Percentiles rank a stretch among this genome's conserved stretches.
phyloP scores from a whole-genome alignment of 1,140 invertebrate species.

The Calephelis nemesis region DNA sequence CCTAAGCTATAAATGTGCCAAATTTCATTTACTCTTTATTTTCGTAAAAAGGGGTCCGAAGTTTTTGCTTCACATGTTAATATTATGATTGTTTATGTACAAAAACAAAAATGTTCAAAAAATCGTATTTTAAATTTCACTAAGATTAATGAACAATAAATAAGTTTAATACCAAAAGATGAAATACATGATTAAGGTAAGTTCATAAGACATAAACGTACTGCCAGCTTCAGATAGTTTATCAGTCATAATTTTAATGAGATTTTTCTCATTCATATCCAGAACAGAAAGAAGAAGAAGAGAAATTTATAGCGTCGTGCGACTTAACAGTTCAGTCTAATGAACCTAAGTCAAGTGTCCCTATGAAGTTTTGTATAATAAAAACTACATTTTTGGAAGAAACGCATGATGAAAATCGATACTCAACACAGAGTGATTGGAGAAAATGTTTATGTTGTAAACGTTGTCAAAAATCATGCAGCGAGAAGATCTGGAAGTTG shows the following conservation, averaged over 20 bases:
- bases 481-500: slow-evolving; percentile 53
- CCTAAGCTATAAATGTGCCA: too few species aligned
- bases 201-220: slow-evolving; percentile 43
- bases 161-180: too few species aligned
- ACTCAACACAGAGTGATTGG: slow-evolving; percentile 35
- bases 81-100: too few species aligned
- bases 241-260: slow-evolving; percentile 7
- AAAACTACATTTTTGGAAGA: slow-evolving; percentile 46
- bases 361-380: slow-evolving; percentile 51
- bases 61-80: too few species aligned
- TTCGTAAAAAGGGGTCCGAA: too few species aligned
- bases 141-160: too few species aligned
- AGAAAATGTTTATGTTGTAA: slow-evolving; percentile 48
- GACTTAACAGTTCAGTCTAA: slow-evolving; percentile 49
- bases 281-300: slow-evolving; percentile 50
- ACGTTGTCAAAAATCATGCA: slow-evolving; percentile 42
- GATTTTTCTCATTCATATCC: slow-evolving; percentile 34
- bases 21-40: too few species aligned
- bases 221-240: slow-evolving; percentile 36
- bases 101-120: too few species aligned
- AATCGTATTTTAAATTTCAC: too few species aligned
- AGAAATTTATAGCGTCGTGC: slow-evolving; percentile 53
- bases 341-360: slow-evolving; percentile 30
- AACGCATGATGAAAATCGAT: slow-evolving; percentile 25
- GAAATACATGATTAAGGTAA: not conserved